Percentiles rank a stretch among this genome's conserved stretches.
Evolutionary conservation across 2,797 vertebrate species (phyloP).

Genomic region (Pogonophryne albipinna): DNA sequence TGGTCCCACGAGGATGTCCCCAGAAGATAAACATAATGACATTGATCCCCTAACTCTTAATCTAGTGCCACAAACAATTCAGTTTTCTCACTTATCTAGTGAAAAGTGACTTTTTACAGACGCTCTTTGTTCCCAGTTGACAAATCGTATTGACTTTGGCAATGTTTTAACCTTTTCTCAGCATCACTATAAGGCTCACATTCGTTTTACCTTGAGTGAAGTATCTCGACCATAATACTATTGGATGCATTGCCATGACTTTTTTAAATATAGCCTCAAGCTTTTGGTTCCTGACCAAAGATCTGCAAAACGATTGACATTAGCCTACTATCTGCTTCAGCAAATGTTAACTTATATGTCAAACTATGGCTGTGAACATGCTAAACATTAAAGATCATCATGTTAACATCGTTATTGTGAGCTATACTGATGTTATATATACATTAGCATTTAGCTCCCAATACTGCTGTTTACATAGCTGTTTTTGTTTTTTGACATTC

Average conservation of each 20-base stretch:
- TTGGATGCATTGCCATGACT: neutral
- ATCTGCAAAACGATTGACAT: too few relatives aligned
- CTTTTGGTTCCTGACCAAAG: neutral
- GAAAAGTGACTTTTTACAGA: neutral
- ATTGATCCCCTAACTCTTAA: neutral
- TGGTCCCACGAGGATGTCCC: neutral
- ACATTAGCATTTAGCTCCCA: neutral
- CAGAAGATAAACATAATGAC: neutral
- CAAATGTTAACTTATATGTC: neutral
- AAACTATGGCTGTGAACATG: too few relatives aligned
- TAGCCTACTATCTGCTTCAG: too few relatives aligned
- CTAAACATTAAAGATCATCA: neutral
- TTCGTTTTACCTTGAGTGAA: neutral
- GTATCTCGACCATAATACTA: neutral
- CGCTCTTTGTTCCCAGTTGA: neutral
- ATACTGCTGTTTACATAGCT: too few relatives aligned
- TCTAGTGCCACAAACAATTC: neutral
- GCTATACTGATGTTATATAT: neutral
- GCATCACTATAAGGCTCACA: too few relatives aligned
- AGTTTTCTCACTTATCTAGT: neutral
- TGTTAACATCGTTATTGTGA: neutral
- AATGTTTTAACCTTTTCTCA: neutral
- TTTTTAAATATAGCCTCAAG: neutral
- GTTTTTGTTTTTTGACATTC: too few relatives aligned
- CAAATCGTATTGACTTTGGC: too few relatives aligned